These are phyloP conservation scores for Scelioninae gen. 1 DNA, from an alignment of 2,888 invertebrate genomes.

Conservation along the genomic window DNA sequence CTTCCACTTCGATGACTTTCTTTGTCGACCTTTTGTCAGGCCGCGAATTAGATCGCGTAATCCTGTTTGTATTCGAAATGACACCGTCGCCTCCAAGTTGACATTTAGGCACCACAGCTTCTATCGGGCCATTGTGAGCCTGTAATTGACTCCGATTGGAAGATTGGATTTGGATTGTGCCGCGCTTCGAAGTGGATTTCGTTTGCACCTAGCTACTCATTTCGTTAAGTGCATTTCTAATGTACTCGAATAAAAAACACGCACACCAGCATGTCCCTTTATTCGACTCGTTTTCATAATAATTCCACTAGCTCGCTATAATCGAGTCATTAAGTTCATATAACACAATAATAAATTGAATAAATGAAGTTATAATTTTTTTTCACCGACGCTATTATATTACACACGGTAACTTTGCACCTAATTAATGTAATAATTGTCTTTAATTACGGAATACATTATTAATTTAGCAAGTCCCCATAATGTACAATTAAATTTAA, in stretches of 20 bases:
- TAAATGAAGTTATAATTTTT: constrained; percentile 37
- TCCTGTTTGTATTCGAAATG: constrained; percentile 84
- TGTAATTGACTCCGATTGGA: constrained; percentile 84
- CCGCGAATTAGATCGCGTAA: constrained; percentile 81
- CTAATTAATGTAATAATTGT: constrained; percentile 34
- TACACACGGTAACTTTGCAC: constrained; percentile 19
- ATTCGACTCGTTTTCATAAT: constrained; percentile 12
- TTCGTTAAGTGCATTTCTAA: constrained; percentile 83
- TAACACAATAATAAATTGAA: constrained; percentile 28
- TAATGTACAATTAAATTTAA: constrained; percentile 9
- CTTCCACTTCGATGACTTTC: constrained; percentile 77
- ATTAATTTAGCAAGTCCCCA: constrained; percentile 8
- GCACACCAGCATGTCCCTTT: constrained; percentile 1
- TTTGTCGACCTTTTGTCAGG: constrained; percentile 81
- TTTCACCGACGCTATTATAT: constrained; percentile 11
- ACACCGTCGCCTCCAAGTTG: constrained; percentile 82
- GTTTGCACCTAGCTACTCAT: constrained; percentile 81
- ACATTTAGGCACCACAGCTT: constrained; percentile 80
- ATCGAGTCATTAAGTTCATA: constrained; percentile 22
- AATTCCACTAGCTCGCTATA: constrained; percentile 18
- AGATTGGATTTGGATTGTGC: constrained; percentile 83
- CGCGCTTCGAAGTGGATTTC: constrained; percentile 79
- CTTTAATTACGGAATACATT: constrained; percentile 25
- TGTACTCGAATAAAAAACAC: constrained; percentile 41
- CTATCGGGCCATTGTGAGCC: constrained; percentile 79